phyloP scores from a whole-genome alignment of 2,113 vertebrate species.

The Callaeas wilsoni region DNA sequence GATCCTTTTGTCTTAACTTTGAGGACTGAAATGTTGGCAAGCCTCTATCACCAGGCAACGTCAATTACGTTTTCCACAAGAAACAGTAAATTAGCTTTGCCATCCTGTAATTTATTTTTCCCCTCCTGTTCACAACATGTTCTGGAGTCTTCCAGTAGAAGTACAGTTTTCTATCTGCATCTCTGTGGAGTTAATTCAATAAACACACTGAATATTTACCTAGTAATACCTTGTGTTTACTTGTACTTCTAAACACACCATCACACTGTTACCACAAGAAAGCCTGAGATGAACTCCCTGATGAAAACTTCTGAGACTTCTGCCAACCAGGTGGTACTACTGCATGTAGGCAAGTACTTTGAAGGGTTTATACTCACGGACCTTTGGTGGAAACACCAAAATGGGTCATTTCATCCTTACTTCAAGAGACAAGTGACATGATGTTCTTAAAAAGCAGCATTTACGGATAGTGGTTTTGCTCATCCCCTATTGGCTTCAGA shows the following conservation, averaged over 20 bases:
- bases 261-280: background rate
- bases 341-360: background rate
- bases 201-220: conserved; percentile 30
- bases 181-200: background rate
- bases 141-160: background rate
- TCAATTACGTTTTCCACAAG: conserved; percentile 57
- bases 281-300: background rate
- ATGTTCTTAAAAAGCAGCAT: background rate
- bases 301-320: background rate
- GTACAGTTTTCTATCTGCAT: background rate
- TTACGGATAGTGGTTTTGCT: background rate
- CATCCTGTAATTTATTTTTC: background rate
- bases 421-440: background rate
- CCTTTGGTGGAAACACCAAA: background rate
- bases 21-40: conserved; percentile 64
- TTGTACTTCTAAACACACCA: conserved; percentile 8
- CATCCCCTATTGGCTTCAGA: background rate
- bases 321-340: background rate
- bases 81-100: conserved; percentile 53
- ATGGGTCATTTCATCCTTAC: background rate
- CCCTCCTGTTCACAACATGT: background rate
- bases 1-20: conserved; percentile 67
- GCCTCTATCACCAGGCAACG: conserved; percentile 54
- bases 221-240: conserved; percentile 10
- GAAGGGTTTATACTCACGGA: background rate